Evolutionary conservation across 2,888 invertebrate species (phyloP).

Genomic region (Tuta absoluta): DNA sequence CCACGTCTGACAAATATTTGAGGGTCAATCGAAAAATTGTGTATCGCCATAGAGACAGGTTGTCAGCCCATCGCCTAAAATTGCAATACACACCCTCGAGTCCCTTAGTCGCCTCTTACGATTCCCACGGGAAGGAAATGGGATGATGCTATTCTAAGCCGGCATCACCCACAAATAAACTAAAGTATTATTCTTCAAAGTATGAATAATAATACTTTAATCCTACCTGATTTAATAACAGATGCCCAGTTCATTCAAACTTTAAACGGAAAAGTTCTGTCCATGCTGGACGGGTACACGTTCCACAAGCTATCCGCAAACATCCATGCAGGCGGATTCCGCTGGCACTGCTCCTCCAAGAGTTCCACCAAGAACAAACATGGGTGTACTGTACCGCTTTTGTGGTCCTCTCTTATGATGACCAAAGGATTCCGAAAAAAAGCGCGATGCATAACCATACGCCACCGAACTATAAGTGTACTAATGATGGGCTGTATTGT

Average conservation of each 20-base stretch:
- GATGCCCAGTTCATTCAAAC: slow-evolving; percentile 2
- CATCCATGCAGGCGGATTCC: slow-evolving; percentile 14
- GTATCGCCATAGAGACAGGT: too few relatives aligned
- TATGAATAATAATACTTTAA: too few relatives aligned
- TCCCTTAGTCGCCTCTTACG: too few relatives aligned
- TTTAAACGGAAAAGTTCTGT: not conserved
- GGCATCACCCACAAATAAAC: too few relatives aligned
- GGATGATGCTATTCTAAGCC: too few relatives aligned
- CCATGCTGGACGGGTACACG: slow-evolving; percentile 33
- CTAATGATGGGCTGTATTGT: not conserved
- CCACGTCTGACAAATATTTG: too few relatives aligned
- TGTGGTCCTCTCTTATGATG: not conserved
- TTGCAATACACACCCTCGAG: too few relatives aligned
- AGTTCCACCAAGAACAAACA: slow-evolving; percentile 36
- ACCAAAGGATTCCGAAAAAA: not conserved
- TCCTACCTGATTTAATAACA: not conserved
- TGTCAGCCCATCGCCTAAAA: too few relatives aligned
- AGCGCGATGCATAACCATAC: not conserved
- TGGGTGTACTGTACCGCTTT: slow-evolving; percentile 6
- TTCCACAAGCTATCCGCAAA: slow-evolving; percentile 32
- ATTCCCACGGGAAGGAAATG: too few relatives aligned
- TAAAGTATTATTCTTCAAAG: too few relatives aligned
- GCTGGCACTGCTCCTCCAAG: slow-evolving; percentile 37
- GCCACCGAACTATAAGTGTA: not conserved
- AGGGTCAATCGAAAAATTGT: too few relatives aligned